Base-by-base conservation (phyloP, 2,113 vertebrate genomes). In the Corvus cornix region DNA sequence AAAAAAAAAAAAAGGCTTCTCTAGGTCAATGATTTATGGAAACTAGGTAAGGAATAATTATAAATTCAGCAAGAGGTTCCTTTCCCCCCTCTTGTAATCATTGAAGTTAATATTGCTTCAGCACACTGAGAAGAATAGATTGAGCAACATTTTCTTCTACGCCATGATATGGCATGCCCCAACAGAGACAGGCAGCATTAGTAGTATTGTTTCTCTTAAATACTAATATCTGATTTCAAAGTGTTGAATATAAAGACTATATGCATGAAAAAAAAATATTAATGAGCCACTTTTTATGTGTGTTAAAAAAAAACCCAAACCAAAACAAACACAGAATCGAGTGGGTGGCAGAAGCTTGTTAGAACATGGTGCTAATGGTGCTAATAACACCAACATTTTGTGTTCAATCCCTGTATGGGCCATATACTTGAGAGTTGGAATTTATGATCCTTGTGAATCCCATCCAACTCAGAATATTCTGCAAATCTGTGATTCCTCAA, bases 241-340 rank as follows among this genome's bases (percentile, higher is more conserved):
- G 10, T 43, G n/a, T 16, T 69, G 28, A 48, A 51, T 51, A 20
- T 8, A 59, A 80, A 49, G 3, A 66, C 23, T 60, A 69, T 33
- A 86, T 20, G 8, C 7, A 24, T 2, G 0, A 18, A 21, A 35
- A n/a, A 48, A 49, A 24, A 51, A 6, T 43, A 53, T 0, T 12
- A 22, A 43, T 43, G 6, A 88, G 3, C 2, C 6, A 53, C 7
- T 21, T 84, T 14, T 79, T 72, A 35, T 16, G 5, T 2, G 3
- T 56, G 3, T 56, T 75, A 5, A 8, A 46, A 69, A 69, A 21
- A 26, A 30, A 11, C 37, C 37, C 3, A 2, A 23, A 13, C 14
- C 14, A 59, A 39, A 49, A 62, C 1, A 55, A 52, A 28, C 15
- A 21, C 13, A 28, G 18, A 56, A 77, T n/a, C 6, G 7, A 35